These are phyloP conservation scores for Rhabdomys dilectus DNA, from an alignment of 2,113 vertebrate genomes.

Conservation along the genomic window DNA sequence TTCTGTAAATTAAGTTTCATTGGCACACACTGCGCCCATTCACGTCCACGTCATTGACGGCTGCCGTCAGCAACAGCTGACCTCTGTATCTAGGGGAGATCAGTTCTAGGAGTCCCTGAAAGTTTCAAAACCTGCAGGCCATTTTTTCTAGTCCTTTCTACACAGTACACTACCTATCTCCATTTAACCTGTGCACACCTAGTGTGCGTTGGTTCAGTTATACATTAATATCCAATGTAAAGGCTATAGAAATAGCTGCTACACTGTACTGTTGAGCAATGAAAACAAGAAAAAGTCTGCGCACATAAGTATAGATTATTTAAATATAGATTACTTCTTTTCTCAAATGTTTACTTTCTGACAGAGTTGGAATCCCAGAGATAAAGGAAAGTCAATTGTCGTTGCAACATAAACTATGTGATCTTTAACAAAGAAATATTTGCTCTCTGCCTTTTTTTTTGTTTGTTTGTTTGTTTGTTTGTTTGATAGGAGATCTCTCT, in stretches of 20 bases:
- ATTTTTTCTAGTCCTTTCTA: neutral
- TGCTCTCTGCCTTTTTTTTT: neutral
- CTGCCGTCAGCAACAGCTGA: neutral
- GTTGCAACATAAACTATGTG: neutral
- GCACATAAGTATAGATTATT: neutral
- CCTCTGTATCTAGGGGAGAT: neutral
- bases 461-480: neutral
- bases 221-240: neutral
- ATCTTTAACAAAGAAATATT: neutral
- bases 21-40: neutral
- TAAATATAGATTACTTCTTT: neutral
- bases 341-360: neutral
- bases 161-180: neutral
- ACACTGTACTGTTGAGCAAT: neutral
- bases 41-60: neutral
- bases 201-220: neutral
- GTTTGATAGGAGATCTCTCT: neutral
- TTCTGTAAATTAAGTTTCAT: constrained; percentile 15
- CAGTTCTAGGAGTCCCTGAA: neutral
- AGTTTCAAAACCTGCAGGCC: neutral
- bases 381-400: neutral
- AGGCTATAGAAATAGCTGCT: neutral
- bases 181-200: neutral
- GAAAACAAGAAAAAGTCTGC: neutral
- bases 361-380: neutral